Evolutionary conservation across 2,113 vertebrate genomes (phyloP), one percentile per base, ranked within the genome.

Genomic region (Oxyura jamaicensis): DNA sequence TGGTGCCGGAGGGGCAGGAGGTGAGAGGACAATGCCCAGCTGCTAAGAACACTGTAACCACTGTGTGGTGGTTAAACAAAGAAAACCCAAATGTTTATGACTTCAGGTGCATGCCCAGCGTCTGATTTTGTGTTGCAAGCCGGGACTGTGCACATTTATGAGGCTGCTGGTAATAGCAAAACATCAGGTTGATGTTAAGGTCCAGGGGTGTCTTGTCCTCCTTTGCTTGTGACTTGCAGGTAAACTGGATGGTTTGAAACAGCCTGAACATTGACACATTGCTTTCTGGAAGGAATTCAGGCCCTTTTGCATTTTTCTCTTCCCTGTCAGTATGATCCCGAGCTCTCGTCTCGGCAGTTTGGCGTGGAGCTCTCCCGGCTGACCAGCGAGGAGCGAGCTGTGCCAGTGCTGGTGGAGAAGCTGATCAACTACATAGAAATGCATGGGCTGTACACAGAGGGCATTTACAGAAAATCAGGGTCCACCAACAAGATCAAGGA

Each of bases 391-490:
- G 99, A 99, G 92, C 98, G 99, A 73, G 98, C 99, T 0, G 99
- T 99, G 96, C 99, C 99, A 0, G 95, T 99, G 90, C 98, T 99
- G 53, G 99, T 99, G 78, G 99, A 99, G 97, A 99, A 99, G 90
- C 99, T 99, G 33, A 99, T 99, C 95, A 99, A 99, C 97, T 99
- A 99, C 96, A 99, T 99, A 2, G 99, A 99, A 96, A 99, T 99
- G 99, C 99, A 99, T 0, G 99, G 99, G 84, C 98, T 99, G 19
- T 99, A 99, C 97, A 99, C 99, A 0, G 99, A 99, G 87, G 99
- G 99, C 76, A 99, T 99, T 96, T 99, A 99, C 97, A 98, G 99
- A 50, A 99, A 99, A 80, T 99, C 99, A 3, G 99, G 99, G 3
- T 99, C 99, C 84, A 98, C 98, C 95, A 99, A 99, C 97, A 99